phyloP scores from a whole-genome alignment of 2,113 vertebrate species.

The Corydoras sp. region DNA sequence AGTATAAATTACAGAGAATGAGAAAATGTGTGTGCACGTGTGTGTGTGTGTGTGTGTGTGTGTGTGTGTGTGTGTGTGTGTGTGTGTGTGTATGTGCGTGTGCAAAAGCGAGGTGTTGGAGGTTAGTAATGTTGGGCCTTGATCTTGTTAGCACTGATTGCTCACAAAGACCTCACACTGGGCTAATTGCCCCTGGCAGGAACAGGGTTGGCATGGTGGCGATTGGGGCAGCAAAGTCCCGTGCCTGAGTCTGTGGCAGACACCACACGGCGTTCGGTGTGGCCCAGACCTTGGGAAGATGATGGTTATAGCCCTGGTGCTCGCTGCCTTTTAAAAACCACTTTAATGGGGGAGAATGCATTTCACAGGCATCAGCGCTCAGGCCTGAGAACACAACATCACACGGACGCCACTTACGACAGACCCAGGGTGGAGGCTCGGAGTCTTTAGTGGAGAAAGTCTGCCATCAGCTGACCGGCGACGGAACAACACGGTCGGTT shows the following conservation, averaged over 20 bases:
- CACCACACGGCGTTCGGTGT: constrained; percentile 67
- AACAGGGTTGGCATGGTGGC: constrained; percentile 55
- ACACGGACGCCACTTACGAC: constrained; percentile 29
- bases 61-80: too few species aligned
- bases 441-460: constrained; percentile 63
- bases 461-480: constrained; percentile 68
- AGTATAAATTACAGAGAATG: too few species aligned
- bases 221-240: constrained; percentile 44
- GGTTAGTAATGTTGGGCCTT: constrained; percentile 54
- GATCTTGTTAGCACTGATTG: constrained; percentile 67
- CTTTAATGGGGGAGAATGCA: constrained; percentile 65
- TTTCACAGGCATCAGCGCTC: constrained; percentile 65
- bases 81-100: too few species aligned
- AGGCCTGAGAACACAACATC: constrained; percentile 59
- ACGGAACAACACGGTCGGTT: not conserved
- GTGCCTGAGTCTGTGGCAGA: constrained; percentile 56
- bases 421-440: constrained; percentile 30
- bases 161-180: constrained; percentile 67
- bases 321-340: constrained; percentile 65
- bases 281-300: constrained; percentile 64
- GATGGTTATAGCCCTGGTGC: constrained; percentile 68
- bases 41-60: too few species aligned
- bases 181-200: constrained; percentile 67
- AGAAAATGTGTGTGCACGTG: too few species aligned
- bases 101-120: constrained; percentile 37